Conservation (phyloP, 2,113 vertebrate genomes). For the Platysteira castanea region DNA sequence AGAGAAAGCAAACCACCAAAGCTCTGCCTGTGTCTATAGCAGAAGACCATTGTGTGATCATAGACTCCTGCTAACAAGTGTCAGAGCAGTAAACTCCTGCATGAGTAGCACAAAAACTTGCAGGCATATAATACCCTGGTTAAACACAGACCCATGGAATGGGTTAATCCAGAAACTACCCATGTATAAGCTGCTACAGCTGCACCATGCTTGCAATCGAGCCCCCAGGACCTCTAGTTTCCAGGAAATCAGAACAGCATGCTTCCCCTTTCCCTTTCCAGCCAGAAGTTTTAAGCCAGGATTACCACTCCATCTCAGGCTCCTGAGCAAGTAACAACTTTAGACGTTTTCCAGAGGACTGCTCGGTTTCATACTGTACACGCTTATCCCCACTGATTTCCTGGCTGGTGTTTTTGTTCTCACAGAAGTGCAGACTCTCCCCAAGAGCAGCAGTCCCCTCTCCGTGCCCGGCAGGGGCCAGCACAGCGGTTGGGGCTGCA, state of each 20-base stretch:
- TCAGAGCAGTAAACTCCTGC: not conserved
- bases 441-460: not conserved
- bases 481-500: not conserved
- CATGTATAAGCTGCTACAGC: not conserved
- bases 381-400: not conserved
- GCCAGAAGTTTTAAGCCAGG: not conserved
- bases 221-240: not conserved
- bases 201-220: not conserved
- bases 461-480: fast-evolving
- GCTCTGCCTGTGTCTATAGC: not conserved
- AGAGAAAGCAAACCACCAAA: not conserved
- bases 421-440: not conserved
- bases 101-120: not conserved
- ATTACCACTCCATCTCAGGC: not conserved
- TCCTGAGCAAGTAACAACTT: not conserved
- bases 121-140: not conserved
- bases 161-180: not conserved
- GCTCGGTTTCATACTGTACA: not conserved
- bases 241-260: not conserved
- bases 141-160: not conserved
- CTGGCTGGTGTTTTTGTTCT: not conserved
- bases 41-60: not conserved
- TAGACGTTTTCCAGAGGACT: not conserved
- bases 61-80: not conserved
- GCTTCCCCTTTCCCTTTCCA: not conserved